These are phyloP conservation scores for Talpa occidentalis DNA, from an alignment of 2,113 vertebrate species.

Conservation along the genomic window DNA sequence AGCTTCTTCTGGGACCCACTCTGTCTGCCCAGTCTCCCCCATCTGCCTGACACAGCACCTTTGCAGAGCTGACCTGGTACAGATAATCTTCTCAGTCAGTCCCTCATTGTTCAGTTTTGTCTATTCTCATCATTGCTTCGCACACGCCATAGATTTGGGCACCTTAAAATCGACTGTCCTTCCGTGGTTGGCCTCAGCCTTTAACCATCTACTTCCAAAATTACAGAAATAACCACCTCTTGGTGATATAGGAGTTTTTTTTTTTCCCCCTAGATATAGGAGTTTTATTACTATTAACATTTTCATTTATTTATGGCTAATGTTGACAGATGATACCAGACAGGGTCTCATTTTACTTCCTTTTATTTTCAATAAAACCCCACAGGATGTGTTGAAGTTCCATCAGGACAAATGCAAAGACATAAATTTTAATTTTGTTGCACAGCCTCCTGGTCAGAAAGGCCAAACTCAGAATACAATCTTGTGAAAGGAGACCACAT, in stretches of 20 bases:
- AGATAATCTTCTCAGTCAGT: background rate
- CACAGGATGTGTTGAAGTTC: background rate
- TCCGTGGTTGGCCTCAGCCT: background rate
- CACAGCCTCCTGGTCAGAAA: background rate
- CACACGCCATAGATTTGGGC: background rate
- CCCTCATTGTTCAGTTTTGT: background rate
- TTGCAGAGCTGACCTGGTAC: no score
- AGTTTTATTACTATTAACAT: background rate
- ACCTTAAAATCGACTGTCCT: background rate
- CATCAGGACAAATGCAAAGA: background rate
- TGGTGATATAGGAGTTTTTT: no score
- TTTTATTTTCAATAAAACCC: background rate
- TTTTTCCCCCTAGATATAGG: background rate
- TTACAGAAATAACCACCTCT: background rate
- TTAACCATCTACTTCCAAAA: background rate
- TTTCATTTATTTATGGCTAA: background rate
- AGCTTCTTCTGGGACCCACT: no score
- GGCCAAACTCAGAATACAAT: background rate
- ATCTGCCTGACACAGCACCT: no score
- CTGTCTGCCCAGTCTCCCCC: no score
- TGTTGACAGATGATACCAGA: background rate
- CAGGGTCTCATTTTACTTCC: background rate
- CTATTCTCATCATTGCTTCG: background rate
- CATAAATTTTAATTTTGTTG: background rate
- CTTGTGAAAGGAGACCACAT: background rate